Conservation (phyloP, 2,888 invertebrate species). For the Uropetala carovei region DNA sequence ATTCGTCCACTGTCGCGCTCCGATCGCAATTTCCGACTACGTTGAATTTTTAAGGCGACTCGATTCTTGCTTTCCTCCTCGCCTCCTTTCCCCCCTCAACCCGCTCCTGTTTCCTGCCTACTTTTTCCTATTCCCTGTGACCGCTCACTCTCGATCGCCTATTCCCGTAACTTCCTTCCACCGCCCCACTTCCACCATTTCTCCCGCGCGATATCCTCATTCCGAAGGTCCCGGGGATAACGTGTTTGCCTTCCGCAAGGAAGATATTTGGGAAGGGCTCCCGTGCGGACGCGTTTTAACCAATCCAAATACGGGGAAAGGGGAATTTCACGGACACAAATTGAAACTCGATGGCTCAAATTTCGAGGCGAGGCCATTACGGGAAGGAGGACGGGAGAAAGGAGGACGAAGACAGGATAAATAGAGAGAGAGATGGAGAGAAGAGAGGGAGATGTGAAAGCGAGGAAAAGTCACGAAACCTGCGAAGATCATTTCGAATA, state of each 20-base stretch:
- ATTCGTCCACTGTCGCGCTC: constrained; percentile 5
- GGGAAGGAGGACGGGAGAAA: not conserved
- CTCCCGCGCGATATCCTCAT: constrained; percentile 17
- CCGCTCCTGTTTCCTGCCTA: too few species aligned
- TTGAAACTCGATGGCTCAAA: constrained; percentile 32
- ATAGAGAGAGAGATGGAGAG: not conserved
- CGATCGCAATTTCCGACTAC: constrained; percentile 17
- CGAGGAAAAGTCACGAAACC: too few species aligned
- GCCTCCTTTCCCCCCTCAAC: not conserved
- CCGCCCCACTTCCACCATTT: not conserved
- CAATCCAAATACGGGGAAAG: constrained; percentile 21
- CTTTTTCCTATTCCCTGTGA: not conserved
- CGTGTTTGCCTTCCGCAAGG: constrained; percentile 21
- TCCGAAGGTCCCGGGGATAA: not conserved
- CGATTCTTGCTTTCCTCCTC: not conserved
- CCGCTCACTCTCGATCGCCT: not conserved
- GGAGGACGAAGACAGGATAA: not conserved
- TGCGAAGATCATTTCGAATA: too few species aligned
- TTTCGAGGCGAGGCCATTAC: not conserved
- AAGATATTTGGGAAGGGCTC: constrained; percentile 28
- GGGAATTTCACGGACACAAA: not conserved
- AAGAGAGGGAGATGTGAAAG: not conserved
- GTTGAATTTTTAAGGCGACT: not conserved
- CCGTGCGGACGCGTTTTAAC: constrained; percentile 20
- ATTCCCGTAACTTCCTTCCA: not conserved